Percentiles rank a stretch among this genome's conserved stretches.
These are phyloP conservation scores for Drosophila prosaltans DNA, from an alignment of 1,140 invertebrate genomes.

Conservation along the genomic window DNA sequence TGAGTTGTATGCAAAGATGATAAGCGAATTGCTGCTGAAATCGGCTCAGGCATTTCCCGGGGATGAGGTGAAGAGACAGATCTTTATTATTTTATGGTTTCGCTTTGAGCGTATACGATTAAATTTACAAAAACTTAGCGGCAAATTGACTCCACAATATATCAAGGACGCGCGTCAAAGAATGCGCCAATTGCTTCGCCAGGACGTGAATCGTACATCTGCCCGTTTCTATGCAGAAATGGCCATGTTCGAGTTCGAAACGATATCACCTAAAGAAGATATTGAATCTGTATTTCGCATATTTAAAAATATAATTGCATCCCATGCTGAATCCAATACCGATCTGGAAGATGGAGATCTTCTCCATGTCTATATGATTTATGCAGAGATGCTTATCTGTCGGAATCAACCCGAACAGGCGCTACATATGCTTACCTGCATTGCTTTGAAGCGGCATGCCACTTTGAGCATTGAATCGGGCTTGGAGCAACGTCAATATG, in stretches of 20 bases:
- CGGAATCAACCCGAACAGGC: conserved; percentile 21
- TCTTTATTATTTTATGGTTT: conserved; percentile 86
- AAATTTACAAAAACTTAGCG: conserved; percentile 83
- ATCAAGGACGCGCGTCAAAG: conserved; percentile 84
- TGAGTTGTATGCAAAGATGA: conserved; percentile 85
- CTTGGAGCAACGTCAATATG: neutral
- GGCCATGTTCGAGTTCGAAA: conserved; percentile 86
- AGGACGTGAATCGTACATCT: conserved; percentile 80
- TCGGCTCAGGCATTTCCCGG: conserved; percentile 74
- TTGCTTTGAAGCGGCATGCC: neutral
- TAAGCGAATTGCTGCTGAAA: conserved; percentile 81
- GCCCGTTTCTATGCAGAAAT: conserved; percentile 85
- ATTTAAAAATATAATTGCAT: conserved; percentile 79
- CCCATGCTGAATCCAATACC: neutral
- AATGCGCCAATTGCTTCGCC: conserved; percentile 85
- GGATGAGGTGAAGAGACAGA: conserved; percentile 75
- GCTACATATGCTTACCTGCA: conserved; percentile 30
- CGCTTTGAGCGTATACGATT: conserved; percentile 85
- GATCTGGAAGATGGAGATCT: conserved; percentile 24
- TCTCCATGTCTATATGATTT: conserved; percentile 46
- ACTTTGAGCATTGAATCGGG: neutral
- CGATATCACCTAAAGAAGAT: conserved; percentile 82
- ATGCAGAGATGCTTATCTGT: conserved; percentile 61
- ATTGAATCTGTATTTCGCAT: conserved; percentile 73
- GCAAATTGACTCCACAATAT: conserved; percentile 81